Base-by-base conservation (phyloP, 2,888 invertebrate genomes). In the Nebria salina region DNA sequence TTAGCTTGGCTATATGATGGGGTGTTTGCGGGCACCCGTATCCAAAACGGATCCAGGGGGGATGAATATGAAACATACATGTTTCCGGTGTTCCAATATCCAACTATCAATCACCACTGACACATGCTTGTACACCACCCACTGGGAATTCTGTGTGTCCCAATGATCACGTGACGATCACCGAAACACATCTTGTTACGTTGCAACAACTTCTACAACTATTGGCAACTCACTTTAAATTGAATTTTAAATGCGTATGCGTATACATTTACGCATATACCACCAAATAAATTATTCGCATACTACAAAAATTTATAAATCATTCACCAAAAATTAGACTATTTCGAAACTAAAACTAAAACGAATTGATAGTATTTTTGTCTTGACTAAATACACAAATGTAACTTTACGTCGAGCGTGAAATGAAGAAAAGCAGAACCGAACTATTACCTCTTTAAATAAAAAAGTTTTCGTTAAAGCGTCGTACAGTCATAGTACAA, bases 401-500 rank as follows among this genome's bases (percentile, higher is more conserved):
- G 34, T 34, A 34, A 34, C 34, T 34, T 5, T 34, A 34, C 34
- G 34, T 34, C 34, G 34, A 34, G 34, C 34, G 34, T 34, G 34
- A 34, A 34, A 34, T 5, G 34, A 34, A 34, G 34, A 34, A 34
- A 34, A 34, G 34, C 34, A 34, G 34, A 34, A 34, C 34, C 2
- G 34, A 34, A 77, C 77, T 77, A 72, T 77, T 78, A 78, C 66
- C 78, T 70, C 78, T 74, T 78, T 78, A 78, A 54, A 54, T 54
- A 54, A 78, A 83, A 83, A 84, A 81, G 82, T 82, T 81, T 83
- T 72, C 66, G 72, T 72, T 76, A 83, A 84, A 83, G 83, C 83
- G 83, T 84, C 84, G 83, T 84, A 83, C 84, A 85, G 84, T 85
- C 85, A 85, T 85, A 86, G 85, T 84, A 84, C 85, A 86, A 85